Percentiles rank a stretch among this genome's conserved stretches.
These are phyloP conservation scores for Umimayanthus chanpuru DNA, from an alignment of 92 coral and sea anemone genomes.

Conservation along the genomic window DNA sequence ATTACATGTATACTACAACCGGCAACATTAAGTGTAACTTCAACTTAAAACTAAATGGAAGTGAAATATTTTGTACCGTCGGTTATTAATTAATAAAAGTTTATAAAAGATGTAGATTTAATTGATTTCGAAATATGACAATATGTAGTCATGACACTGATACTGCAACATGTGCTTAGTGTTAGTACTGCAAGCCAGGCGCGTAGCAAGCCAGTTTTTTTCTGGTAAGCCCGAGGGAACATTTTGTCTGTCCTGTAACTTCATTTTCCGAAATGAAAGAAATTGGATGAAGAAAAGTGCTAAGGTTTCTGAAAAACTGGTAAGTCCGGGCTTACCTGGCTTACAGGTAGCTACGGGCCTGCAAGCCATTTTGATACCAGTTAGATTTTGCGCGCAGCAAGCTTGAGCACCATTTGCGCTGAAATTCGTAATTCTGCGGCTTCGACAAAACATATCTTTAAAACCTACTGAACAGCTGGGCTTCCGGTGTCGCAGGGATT, in stretches of 20 bases:
- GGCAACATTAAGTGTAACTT: not conserved
- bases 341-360: no score
- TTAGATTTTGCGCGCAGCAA: not conserved
- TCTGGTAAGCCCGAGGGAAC: no score
- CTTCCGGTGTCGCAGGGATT: no score
- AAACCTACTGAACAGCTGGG: no score
- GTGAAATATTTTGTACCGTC: not conserved
- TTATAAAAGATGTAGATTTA: not conserved
- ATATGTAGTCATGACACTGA: not conserved
- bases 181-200: not conserved
- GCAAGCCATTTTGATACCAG: not conserved
- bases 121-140: no score
- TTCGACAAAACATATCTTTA: not conserved
- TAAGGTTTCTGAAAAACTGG: no score
- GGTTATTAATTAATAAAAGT: not conserved
- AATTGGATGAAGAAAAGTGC: no score
- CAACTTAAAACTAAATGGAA: not conserved
- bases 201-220: no score
- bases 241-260: no score
- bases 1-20: no score
- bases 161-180: not conserved
- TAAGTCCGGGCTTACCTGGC: no score
- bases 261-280: no score
- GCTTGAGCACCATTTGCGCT: not conserved
- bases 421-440: not conserved